These are phyloP conservation scores for Diarsia mendica DNA, from an alignment of 2,888 invertebrate genomes.

Conservation along the genomic window DNA sequence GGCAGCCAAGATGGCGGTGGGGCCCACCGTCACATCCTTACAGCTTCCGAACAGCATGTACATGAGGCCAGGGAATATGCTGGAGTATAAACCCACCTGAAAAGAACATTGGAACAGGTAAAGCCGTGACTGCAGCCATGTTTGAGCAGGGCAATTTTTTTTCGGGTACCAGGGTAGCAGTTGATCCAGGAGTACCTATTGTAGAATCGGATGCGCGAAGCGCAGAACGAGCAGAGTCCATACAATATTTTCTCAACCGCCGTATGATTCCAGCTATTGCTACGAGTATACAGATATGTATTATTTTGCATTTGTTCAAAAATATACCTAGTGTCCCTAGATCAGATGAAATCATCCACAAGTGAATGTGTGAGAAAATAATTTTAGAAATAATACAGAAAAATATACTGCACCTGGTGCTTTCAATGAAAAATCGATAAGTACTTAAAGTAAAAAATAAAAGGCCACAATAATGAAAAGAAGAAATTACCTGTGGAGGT, in stretches of 20 bases:
- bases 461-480: neutral
- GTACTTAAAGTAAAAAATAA: too few relatives aligned
- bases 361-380: neutral
- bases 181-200: neutral
- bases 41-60: slow-evolving; percentile 97
- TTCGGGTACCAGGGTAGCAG: neutral
- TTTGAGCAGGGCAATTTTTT: neutral
- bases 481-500: slow-evolving; percentile 93
- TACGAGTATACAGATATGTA: neutral
- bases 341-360: neutral
- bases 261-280: neutral
- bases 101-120: slow-evolving; percentile 28
- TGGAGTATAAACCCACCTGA: slow-evolving; percentile 96
- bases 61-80: slow-evolving; percentile 97
- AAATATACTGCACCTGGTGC: neutral
- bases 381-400: neutral
- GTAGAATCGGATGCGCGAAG: neutral
- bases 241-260: neutral
- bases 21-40: slow-evolving; percentile 94
- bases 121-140: neutral
- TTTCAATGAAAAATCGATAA: too few relatives aligned
- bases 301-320: neutral
- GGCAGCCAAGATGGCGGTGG: slow-evolving; percentile 97
- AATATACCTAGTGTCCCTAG: neutral
- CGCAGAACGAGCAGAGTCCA: too few relatives aligned